Evolutionary conservation across 1,140 invertebrate genomes (phyloP), one percentile per base, ranked within the genome.

Genomic region (Brachionus rotundiformis): DNA sequence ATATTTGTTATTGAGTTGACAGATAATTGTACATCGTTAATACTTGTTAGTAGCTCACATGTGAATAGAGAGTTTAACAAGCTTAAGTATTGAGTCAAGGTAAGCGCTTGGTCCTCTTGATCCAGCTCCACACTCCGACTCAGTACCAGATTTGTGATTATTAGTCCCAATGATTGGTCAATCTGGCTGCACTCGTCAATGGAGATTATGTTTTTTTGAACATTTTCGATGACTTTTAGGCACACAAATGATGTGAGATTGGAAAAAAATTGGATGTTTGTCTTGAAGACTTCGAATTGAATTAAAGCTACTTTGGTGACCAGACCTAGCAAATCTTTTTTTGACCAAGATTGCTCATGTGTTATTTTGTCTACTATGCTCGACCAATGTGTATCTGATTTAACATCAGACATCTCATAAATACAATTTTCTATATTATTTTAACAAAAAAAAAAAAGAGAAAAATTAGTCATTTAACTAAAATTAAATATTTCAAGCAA

Each of bases 351-450:
- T 41, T 68, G 27, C 33, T 31, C 29, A 4, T 63, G 10, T 1
- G 25, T 13, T 29, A 63, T 36, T 16, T 16, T 16, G 31, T 68
- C 7, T 6, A 68, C 23, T 36, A 36, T 68, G 29, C 29, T n/a
- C 8, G 31, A 16, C 63, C 63, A 68, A 1, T 36, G 8, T 31
- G 27, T 68, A 68, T 68, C 63, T 68, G 63, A 68, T 68, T 68
- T 36, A 10, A 36, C 16, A 68, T 68, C 63, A 68, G 63, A 68
- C 63, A 68, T 68, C 16, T 33, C 33, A 36, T n/a, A n/a, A n/a
- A n/a, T n/a, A n/a, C 10, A 68, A 11, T 6, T 36, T 68, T 68
- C 16, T 19, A 39, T 19, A 36, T 33, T 68, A 19, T 19, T 39
- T 13, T 33, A 16, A 33, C 29, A 68, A 68, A 16, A 68, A 68